Evolutionary conservation across 2,888 invertebrate species (phyloP), one percentile per base, ranked within the genome.

Genomic region (Megamerina dolium): DNA sequence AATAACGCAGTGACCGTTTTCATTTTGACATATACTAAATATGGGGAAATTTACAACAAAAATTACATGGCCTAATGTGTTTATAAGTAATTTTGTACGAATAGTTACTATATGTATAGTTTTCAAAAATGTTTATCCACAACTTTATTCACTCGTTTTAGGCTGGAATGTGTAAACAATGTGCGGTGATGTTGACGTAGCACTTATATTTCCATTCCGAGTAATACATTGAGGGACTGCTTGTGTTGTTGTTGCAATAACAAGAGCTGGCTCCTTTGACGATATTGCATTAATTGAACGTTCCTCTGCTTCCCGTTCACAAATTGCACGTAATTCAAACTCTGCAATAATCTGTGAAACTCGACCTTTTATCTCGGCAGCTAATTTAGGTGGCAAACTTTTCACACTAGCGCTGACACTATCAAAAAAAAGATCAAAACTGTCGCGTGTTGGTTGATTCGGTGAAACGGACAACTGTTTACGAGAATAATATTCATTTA

Each of bases 371-470:
- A 61, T 59, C 41, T 66, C 66, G 1, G 64, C 58, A 0, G 64
- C 66, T 36, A 64, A 29, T 47, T 64, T 64, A 1, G 64, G 63
- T 3, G 64, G 64, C 27, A 64, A 48, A 4, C 46, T 49, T 43
- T 66, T 64, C 14, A 66, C 61, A 32, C 57, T 58, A 33, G 63
- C 56, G 43, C 65, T 59, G 3, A 61, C 60, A 18, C 66, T 64
- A 36, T 66, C 65, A 17, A 64, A 64, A 33, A 66, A 64, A 40
- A 64, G 45, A 37, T 64, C 64, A 36, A 64, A 64, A 34, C 57
- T 60, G 31, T 61, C 58, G 17, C 16, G 18, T 38, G 19, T n/a
- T n/a, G n/a, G n/a, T n/a, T n/a, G n/a, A n/a, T n/a, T n/a, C n/a
- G n/a, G n/a, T 13, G 36, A n/a, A n/a, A n/a, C 14, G n/a, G 29